Evolutionary conservation across 2,888 invertebrate genomes (phyloP).

Genomic region (Yponomeuta cagnagella): DNA sequence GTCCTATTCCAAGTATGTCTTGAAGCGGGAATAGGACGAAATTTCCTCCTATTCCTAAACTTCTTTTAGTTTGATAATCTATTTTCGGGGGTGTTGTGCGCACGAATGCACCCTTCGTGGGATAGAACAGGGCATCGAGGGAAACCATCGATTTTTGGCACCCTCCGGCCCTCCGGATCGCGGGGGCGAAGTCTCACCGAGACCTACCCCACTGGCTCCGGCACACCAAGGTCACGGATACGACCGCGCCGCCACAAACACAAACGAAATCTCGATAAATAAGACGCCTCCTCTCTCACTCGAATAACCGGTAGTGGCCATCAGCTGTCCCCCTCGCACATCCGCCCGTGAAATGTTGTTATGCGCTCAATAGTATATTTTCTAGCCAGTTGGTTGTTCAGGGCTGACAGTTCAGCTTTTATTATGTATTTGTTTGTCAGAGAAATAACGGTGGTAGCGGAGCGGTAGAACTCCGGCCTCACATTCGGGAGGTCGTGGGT

Average conservation of each 20-base stretch:
- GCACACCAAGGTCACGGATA: slow-evolving; percentile 56
- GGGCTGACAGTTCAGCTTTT: slow-evolving; percentile 28
- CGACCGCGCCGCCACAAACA: slow-evolving; percentile 55
- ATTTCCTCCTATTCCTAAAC: slow-evolving; percentile 4
- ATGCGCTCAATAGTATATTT: slow-evolving; percentile 45
- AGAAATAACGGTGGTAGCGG: too few relatives aligned
- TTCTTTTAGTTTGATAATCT: slow-evolving; percentile 8
- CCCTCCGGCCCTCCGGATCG: slow-evolving; percentile 48
- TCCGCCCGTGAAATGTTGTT: slow-evolving; percentile 45
- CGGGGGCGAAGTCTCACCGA: slow-evolving; percentile 57
- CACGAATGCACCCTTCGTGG: slow-evolving; percentile 51
- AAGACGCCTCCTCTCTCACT: slow-evolving; percentile 33
- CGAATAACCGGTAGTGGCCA: slow-evolving; percentile 20
- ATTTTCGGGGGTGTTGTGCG: slow-evolving; percentile 26
- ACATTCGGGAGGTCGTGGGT: too few relatives aligned
- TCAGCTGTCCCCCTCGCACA: slow-evolving; percentile 38
- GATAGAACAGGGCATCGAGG: slow-evolving; percentile 52
- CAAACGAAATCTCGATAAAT: slow-evolving; percentile 48
- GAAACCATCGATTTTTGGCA: slow-evolving; percentile 71
- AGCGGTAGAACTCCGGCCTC: too few relatives aligned
- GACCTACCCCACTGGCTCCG: slow-evolving; percentile 69
- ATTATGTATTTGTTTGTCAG: too few relatives aligned
- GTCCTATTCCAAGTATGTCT: background rate
- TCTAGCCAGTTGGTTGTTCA: slow-evolving; percentile 26
- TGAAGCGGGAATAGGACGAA: background rate